Percentiles rank a stretch among this genome's conserved stretches.
Evolutionary conservation across 2,888 invertebrate species (phyloP).

Genomic region (Erynnis tages): DNA sequence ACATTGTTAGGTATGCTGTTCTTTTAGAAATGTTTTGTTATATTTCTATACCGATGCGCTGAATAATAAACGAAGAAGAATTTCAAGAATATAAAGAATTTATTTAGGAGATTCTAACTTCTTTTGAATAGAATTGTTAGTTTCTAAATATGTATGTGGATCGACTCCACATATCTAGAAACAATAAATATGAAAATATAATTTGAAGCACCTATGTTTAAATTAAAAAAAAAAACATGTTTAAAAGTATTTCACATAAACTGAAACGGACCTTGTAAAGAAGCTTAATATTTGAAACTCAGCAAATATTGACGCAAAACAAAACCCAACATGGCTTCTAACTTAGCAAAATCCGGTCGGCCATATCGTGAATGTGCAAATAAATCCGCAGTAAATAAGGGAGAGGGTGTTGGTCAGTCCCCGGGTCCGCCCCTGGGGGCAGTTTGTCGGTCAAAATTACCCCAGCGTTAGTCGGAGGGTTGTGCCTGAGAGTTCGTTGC

Average conservation of each 20-base stretch:
- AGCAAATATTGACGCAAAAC: constrained; percentile 3
- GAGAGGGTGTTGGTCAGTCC: constrained; percentile 69
- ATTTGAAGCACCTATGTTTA: no score
- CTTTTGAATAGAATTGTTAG: no score
- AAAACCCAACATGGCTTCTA: constrained; percentile 21
- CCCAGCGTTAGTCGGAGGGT: constrained; percentile 41
- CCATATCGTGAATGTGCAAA: constrained; percentile 61
- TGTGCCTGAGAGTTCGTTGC: constrained; percentile 13
- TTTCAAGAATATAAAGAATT: no score
- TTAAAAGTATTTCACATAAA: not conserved
- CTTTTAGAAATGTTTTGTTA: not conserved
- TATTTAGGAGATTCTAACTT: not conserved
- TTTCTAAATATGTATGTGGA: no score
- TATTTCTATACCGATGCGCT: not conserved
- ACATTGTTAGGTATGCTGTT: not conserved
- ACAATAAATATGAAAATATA: no score
- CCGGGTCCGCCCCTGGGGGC: constrained; percentile 51
- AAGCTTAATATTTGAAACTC: not conserved
- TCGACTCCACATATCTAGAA: no score
- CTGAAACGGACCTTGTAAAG: no score
- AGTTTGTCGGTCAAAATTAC: constrained; percentile 38
- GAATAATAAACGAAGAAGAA: no score
- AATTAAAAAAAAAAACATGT: not conserved
- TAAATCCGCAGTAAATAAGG: constrained; percentile 65
- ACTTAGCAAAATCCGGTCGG: constrained; percentile 38